phyloP scores from a whole-genome alignment of 2,113 vertebrate species.

The Calyptommatus sinebrachiatus region DNA sequence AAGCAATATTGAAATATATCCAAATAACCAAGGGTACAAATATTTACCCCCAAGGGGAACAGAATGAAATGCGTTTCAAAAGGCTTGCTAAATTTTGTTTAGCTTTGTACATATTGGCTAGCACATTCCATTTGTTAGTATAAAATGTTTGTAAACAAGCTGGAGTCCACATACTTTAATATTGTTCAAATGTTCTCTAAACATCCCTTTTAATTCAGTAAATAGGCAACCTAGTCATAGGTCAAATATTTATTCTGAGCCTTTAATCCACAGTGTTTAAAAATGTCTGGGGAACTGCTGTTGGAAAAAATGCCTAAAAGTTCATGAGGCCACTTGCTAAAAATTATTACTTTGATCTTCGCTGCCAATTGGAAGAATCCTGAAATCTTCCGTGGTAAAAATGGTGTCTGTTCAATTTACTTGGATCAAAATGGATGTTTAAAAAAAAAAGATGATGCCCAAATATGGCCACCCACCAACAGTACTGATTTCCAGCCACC shows the following conservation, averaged over 20 bases:
- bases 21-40: not conserved
- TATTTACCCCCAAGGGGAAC: slow-evolving; percentile 22
- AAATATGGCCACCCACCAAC: too few relatives aligned
- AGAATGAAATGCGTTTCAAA: not conserved
- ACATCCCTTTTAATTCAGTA: slow-evolving; percentile 38
- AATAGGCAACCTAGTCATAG: slow-evolving; percentile 27
- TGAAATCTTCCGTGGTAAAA: slow-evolving; percentile 26
- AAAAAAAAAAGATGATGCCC: too few relatives aligned
- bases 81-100: not conserved
- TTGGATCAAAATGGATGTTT: too few relatives aligned
- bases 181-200: slow-evolving; percentile 45
- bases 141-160: slow-evolving; percentile 46
- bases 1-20: not conserved
- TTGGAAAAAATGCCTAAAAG: slow-evolving; percentile 3
- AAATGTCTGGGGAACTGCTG: slow-evolving; percentile 10
- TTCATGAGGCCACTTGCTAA: not conserved
- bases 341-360: slow-evolving; percentile 32
- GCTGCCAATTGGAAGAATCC: slow-evolving; percentile 6
- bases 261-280: slow-evolving; percentile 34
- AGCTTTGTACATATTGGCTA: slow-evolving; percentile 18
- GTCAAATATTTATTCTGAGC: slow-evolving; percentile 23
- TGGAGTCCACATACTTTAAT: slow-evolving; percentile 45
- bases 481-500: too few relatives aligned
- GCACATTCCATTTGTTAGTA: slow-evolving; percentile 32
- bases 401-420: not conserved